These are phyloP conservation scores for Siniperca obscura DNA, from an alignment of 2,797 vertebrate genomes.

Conservation along the genomic window DNA sequence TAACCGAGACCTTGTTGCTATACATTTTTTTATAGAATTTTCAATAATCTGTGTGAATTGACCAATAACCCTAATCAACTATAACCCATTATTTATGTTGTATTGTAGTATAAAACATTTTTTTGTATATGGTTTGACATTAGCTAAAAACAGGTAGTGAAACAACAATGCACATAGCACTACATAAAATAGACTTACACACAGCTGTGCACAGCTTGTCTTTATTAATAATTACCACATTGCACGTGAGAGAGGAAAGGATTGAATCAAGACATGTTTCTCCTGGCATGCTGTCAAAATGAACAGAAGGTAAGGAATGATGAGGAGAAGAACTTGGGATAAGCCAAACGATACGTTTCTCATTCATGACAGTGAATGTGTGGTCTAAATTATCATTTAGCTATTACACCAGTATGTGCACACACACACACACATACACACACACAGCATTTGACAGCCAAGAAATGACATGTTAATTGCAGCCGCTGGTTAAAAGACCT, in stretches of 20 bases:
- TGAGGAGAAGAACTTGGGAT: constrained; percentile 41
- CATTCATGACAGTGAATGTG: constrained; percentile 56
- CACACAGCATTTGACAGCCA: constrained; percentile 65
- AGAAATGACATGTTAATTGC: constrained; percentile 77
- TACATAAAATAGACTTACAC: neutral
- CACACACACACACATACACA: constrained; percentile 35
- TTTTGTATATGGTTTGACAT: neutral
- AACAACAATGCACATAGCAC: constrained; percentile 2
- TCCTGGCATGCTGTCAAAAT: constrained; percentile 52
- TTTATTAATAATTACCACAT: constrained; percentile 37
- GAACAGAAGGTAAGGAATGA: constrained; percentile 54
- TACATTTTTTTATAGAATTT: neutral
- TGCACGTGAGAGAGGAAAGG: constrained; percentile 22
- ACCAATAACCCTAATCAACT: neutral
- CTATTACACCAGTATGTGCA: constrained; percentile 45
- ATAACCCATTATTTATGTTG: neutral
- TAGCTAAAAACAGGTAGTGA: neutral
- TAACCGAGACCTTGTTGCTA: neutral
- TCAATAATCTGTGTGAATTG: neutral
- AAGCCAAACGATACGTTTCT: constrained; percentile 39
- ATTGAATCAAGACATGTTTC: constrained; percentile 42
- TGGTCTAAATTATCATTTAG: constrained; percentile 61
- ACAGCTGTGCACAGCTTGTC: constrained; percentile 11
- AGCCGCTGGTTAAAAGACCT: constrained; percentile 69
- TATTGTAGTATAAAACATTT: neutral